Base-by-base conservation (phyloP, 2,113 vertebrate genomes). In the Panthera leo region DNA sequence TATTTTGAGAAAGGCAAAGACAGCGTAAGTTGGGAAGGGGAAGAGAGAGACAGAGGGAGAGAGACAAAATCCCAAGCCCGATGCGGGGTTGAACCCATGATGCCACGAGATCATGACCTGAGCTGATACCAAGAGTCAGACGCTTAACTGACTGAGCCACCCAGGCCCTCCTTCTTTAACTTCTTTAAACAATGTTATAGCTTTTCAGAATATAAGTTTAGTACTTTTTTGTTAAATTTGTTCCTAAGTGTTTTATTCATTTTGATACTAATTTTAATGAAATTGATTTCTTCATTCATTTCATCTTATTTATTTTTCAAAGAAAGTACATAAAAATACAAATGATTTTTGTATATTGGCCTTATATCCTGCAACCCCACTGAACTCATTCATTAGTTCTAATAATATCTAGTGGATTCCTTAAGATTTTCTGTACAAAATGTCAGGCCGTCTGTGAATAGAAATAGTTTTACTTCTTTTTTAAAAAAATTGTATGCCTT, bases 161-260 rank as follows among this genome's bases (percentile, higher is more conserved):
- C 58, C 58, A 23, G 58, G 58, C 58, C 9, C 58, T 21, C 58
- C 19, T 85, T 75, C 15, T 76, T 65, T 65, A 67, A 76, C 76
- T 76, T 51, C n/a, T 93, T 75, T 91, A 68, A 85, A 36, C 2
- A 76, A 86, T 8, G 0, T 58, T 63, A 34, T 25, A 15, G 14
- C 70, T 95, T 76, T 93, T 76, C 31, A 89, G 45, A 95, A 89
- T 71, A 48, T 53, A 70, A 31, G 13, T 75, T 89, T 73, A 58
- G 0, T 2, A 31, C 2, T 39, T 27, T 5, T 55, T 85, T 39
- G 31, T 89, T 67, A 65, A 88, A 65, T 53, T 75, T 34, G 83
- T 68, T 67, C 9, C 39, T 94, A 75, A 61, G 11, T 23, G 27
- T 48, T 53, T 55, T 75, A 78, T 23, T 73, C 13, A 53, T 91